These are phyloP conservation scores for rat (Rattus norvegicus) DNA, from an alignment of 2,113 vertebrate genomes.

Conservation along the genomic window GRCr8 NC_086021.1:91291001-91291500, in stretches of 20 bases:
- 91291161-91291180: not conserved
- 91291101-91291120: not conserved
- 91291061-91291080: not conserved
- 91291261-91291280: fast-evolving
- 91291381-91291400: not conserved
- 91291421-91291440: not conserved
- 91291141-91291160: not conserved
- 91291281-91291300: not conserved
- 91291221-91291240: fast-evolving
- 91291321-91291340: not conserved
- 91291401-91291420: not conserved
- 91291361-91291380: not conserved
- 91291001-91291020: not conserved
- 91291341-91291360: not conserved
- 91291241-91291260: fast-evolving
- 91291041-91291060: not conserved
- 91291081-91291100: not conserved
- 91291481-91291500: not conserved
- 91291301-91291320: not conserved
- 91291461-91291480: not conserved
- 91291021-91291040: not conserved
- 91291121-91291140: not conserved
- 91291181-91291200: not conserved
- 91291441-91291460: fast-evolving
- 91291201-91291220: fast-evolving